Base-by-base conservation (phyloP, 2,888 invertebrate genomes). In the Drepanosiphum platanoidis region DNA sequence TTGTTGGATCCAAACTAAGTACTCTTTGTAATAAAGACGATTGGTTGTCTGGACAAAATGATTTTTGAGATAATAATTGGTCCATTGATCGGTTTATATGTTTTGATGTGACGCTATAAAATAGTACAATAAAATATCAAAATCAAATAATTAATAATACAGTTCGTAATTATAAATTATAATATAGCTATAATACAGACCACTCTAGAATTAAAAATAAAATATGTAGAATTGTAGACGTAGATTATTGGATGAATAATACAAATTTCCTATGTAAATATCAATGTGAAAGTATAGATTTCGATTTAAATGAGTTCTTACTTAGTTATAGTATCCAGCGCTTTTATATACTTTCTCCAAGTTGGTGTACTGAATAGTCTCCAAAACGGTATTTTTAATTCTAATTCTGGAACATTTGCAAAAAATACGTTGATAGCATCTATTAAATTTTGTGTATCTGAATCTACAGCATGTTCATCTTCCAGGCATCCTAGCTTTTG, bases 381-480 rank as follows among this genome's bases (percentile, higher is more conserved):
- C 96, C 96, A 96, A 88, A 94, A 95, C 0, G 96, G 96, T 52
- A 95, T 94, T 90, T 95, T 95, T 42, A 96, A 90, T 89, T 96
- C 96, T 84, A 96, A 90, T 32, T 94, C 93, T 0, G 95, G 95
- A 11, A 96, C 95, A 88, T 95, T 95, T 70, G 95, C 91, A 75
- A 96, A 91, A 30, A 95, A 95, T 88, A 92, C 95, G 89, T 95
- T 95, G 9, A 95, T 95, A 0, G 95, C 95, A 88, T 96, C 93
- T 30, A 97, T 96, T 87, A 97, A 95, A 0, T 95, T 94, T 89
- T 95, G 94, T 0, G 96, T 95, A 88, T 94, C 92, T 22, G 92
- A 91, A 2, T 92, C 90, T 70, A 95, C 90, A 87, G 91, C 90
- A 0, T 94, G 92, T 88, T 93, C 91, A 0, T 92, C 91, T 72